Evolutionary conservation across 2,888 invertebrate genomes (phyloP), one percentile per base, ranked within the genome.

Genomic region (Metacarcinus magister): DNA sequence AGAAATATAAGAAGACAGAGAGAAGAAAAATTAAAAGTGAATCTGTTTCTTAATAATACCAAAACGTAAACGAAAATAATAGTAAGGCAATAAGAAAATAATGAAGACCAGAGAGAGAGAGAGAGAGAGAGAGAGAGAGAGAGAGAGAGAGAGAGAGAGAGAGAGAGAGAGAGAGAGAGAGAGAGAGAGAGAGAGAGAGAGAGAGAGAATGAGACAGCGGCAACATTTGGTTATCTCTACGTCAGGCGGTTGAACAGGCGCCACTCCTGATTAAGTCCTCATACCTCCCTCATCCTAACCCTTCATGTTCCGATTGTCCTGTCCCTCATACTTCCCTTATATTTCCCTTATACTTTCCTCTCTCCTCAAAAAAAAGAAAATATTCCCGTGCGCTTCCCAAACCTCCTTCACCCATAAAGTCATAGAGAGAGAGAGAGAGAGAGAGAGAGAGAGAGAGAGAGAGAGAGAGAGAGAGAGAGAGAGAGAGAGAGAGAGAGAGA

Each of bases 401-500:
- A 48, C 48, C 10, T 48, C 10, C 48, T 48, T 48, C 48, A 48
- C 48, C 48, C 48, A 8, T 48, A 8, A 5, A 48, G 5, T 60
- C 16, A 60, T 19, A 16, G 67, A 8, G 67, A 67, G 67, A 5
- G 23, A 67, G 67, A 67, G 67, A 67, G 23, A 67, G 23, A 5
- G 23, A 67, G 67, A 67, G 67, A 67, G 67, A 67, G 67, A 67
- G 67, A 67, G 67, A 67, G 67, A 67, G 67, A 67, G 67, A 67
- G 67, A 67, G 67, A 67, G 67, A 67, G 67, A 67, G 67, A 67
- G 67, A 67, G 67, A 67, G 67, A 67, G 67, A 67, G 67, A 67
- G 89, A 89, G 89, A 89, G 43, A 89, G 43, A 43, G 89, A 89
- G 89, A 89, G 89, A 89, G 89, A 89, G 89, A 89, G 82, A 82